phyloP scores from a whole-genome alignment of 2,797 vertebrate genomes.

The Geotrypetes seraphini region DNA sequence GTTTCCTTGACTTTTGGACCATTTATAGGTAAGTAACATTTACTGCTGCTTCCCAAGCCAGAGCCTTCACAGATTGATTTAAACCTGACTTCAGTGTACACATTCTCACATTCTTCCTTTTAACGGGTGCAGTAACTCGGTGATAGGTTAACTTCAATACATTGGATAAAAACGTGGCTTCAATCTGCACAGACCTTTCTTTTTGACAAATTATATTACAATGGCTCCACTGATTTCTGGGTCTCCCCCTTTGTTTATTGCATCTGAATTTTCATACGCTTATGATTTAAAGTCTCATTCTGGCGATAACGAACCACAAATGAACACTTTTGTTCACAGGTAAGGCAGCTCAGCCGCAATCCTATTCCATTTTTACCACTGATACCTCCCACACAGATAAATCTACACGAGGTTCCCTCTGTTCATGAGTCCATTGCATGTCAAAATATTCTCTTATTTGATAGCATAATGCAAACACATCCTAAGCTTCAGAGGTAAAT shows the following conservation, averaged over 20 bases:
- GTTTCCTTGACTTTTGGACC: slow-evolving; percentile 3
- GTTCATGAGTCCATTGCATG: too few relatives aligned
- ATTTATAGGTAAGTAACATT: slow-evolving; percentile 3
- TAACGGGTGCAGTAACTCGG: slow-evolving; percentile 3
- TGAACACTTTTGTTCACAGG: too few relatives aligned
- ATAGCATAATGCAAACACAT: too few relatives aligned
- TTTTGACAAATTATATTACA: neutral
- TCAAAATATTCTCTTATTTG: too few relatives aligned
- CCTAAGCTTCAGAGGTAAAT: too few relatives aligned
- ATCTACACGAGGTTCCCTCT: too few relatives aligned
- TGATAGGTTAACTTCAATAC: neutral
- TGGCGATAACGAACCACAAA: too few relatives aligned
- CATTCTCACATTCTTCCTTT: neutral
- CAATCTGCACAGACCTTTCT: neutral
- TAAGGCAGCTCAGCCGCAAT: too few relatives aligned
- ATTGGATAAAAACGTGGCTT: neutral
- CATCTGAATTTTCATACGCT: neutral
- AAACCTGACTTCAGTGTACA: neutral
- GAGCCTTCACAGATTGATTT: neutral
- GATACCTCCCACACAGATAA: too few relatives aligned
- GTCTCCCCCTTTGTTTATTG: neutral
- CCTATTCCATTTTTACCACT: too few relatives aligned
- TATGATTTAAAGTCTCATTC: neutral
- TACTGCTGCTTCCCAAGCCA: slow-evolving; percentile 1
- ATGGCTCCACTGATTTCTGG: neutral